Conservation (phyloP, 2,797 vertebrate genomes). For the Phalanger gymnotis region DNA sequence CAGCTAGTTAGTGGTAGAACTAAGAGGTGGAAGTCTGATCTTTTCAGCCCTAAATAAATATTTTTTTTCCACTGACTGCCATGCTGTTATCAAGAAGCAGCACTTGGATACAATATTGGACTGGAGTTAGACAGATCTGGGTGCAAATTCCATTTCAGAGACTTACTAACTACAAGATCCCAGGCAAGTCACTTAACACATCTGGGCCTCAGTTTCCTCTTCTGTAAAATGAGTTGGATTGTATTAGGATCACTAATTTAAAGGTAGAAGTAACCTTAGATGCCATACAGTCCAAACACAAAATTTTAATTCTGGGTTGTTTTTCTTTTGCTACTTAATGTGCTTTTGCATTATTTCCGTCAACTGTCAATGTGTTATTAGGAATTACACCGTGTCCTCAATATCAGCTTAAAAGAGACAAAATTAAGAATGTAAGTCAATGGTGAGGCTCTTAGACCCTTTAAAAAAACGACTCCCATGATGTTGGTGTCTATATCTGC, state of each 20-base stretch:
- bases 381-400: background rate
- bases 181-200: background rate
- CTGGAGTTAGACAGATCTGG: background rate
- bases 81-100: background rate
- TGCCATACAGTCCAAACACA: background rate
- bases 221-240: background rate
- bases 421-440: background rate
- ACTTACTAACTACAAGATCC: background rate
- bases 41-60: background rate
- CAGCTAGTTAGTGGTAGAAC: background rate
- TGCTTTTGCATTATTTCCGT: background rate
- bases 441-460: background rate
- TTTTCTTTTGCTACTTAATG: constrained; percentile 12
- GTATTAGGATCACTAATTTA: background rate
- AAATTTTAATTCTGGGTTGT: background rate
- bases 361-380: background rate
- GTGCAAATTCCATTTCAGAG: background rate
- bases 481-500: constrained; percentile 22
- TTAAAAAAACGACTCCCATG: background rate
- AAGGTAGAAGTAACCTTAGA: background rate
- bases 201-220: background rate
- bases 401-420: background rate
- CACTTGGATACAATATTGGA: background rate
- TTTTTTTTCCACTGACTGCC: background rate
- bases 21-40: background rate